Evolutionary conservation across 2,113 vertebrate species (phyloP).

Genomic region (Elaphurus davidianus): DNA sequence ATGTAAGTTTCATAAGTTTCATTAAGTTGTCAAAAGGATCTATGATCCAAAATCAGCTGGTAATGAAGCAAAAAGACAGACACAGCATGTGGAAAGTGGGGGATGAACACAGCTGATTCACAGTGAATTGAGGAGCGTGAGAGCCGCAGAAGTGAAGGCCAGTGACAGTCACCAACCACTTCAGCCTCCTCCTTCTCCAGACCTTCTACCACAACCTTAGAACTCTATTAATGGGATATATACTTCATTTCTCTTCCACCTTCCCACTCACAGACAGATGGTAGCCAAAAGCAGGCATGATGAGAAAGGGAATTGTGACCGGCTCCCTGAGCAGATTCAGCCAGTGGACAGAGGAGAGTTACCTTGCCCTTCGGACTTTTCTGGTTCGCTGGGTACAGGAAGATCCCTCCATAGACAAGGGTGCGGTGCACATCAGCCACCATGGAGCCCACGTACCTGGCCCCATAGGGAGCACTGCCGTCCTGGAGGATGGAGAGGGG

Average conservation of each 20-base stretch:
- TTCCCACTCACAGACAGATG: background rate
- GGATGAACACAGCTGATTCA: background rate
- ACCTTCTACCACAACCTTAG: background rate
- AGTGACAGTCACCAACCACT: background rate
- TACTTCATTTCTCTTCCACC: background rate
- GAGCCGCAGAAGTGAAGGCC: background rate
- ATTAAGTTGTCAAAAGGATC: background rate
- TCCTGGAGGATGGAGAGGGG: slow-evolving; percentile 36
- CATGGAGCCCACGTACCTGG: slow-evolving; percentile 97
- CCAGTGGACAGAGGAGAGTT: background rate
- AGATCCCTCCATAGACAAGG: slow-evolving; percentile 96
- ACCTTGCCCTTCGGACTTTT: slow-evolving; percentile 99
- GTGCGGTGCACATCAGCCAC: slow-evolving; percentile 97
- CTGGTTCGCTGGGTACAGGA: slow-evolving; percentile 95
- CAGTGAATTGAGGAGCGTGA: background rate
- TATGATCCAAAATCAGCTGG: background rate
- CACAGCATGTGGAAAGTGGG: background rate
- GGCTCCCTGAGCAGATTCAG: slow-evolving; percentile 59
- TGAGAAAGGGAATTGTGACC: background rate
- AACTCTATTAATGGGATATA: background rate
- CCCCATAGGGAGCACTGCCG: slow-evolving; percentile 90
- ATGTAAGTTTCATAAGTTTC: background rate
- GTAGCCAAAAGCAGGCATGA: background rate
- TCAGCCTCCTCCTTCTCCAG: background rate
- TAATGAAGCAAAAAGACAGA: background rate